Conservation (phyloP, 2,113 vertebrate genomes). For the Pogonocichla stellata region DNA sequence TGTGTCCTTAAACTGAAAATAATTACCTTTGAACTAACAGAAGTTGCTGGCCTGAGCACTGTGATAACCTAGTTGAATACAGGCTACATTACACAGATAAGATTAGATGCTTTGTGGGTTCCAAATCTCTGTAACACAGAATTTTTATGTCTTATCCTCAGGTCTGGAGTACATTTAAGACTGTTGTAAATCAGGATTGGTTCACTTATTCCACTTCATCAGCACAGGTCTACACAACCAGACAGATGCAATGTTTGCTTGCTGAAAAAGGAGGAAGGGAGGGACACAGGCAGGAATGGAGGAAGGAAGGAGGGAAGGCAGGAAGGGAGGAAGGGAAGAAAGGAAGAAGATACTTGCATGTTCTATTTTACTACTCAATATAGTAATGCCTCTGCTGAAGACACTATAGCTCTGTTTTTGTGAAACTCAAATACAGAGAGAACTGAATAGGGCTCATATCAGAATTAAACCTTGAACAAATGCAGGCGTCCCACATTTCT, state of each 20-base stretch:
- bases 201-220: neutral
- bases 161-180: neutral
- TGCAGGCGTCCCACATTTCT: neutral
- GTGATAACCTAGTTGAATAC: neutral
- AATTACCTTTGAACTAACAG: neutral
- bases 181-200: neutral
- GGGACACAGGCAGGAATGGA: rapidly evolving
- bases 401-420: neutral
- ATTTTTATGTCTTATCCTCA: neutral
- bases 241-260: neutral
- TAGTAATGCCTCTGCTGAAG: neutral
- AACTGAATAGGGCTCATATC: neutral
- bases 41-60: neutral
- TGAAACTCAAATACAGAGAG: neutral
- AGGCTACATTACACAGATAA: neutral
- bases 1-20: neutral
- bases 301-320: rapidly evolving
- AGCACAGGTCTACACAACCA: neutral
- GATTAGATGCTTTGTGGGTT: neutral
- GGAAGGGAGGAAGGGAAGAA: rapidly evolving
- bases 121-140: neutral
- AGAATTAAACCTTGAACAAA: neutral
- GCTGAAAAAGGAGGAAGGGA: neutral
- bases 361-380: neutral
- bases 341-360: neutral